Percentiles rank a stretch among this genome's conserved stretches.
Evolutionary conservation across 1,140 invertebrate genomes (phyloP).

Genomic region (Euwallacea similis): DNA sequence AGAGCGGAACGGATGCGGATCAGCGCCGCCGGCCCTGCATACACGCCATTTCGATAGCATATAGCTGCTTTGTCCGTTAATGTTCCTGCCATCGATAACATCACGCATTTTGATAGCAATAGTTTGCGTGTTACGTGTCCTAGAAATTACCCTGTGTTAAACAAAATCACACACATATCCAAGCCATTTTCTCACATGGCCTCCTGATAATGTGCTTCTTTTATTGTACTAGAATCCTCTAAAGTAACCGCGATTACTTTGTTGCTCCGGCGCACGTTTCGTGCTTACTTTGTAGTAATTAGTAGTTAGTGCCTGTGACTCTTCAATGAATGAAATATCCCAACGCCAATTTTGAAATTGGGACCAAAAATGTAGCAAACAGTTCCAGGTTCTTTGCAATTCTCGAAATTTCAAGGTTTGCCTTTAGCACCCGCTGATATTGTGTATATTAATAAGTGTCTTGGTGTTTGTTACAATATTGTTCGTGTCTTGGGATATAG

Average conservation of each 20-base stretch:
- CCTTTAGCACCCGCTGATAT: too few species aligned
- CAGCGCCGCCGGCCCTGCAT: constrained; percentile 37
- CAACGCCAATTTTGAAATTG: too few species aligned
- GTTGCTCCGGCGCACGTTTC: too few species aligned
- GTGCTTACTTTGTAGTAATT: too few species aligned
- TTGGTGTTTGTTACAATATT: constrained; percentile 23
- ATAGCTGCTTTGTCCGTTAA: constrained; percentile 53
- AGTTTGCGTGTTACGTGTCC: constrained; percentile 47
- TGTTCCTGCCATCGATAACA: constrained; percentile 51
- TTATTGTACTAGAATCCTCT: constrained; percentile 6
- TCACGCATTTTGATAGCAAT: constrained; percentile 50
- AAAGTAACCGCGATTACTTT: too few species aligned
- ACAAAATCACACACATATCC: constrained; percentile 35
- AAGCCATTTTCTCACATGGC: constrained; percentile 36
- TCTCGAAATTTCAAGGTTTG: too few species aligned
- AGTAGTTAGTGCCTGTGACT: too few species aligned
- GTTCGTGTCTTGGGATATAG: constrained; percentile 21
- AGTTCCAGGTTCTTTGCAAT: too few species aligned
- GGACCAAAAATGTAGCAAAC: too few species aligned
- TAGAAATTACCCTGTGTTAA: constrained; percentile 30
- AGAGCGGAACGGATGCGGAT: constrained; percentile 11
- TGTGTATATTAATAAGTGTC: constrained; percentile 3
- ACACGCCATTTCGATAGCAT: constrained; percentile 44
- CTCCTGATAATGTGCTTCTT: constrained; percentile 54
- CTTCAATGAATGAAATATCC: too few species aligned